Evolutionary conservation across 2,113 vertebrate species (phyloP), one percentile per base, ranked within the genome.

Genomic region (Megaleporinus macrocephalus): DNA sequence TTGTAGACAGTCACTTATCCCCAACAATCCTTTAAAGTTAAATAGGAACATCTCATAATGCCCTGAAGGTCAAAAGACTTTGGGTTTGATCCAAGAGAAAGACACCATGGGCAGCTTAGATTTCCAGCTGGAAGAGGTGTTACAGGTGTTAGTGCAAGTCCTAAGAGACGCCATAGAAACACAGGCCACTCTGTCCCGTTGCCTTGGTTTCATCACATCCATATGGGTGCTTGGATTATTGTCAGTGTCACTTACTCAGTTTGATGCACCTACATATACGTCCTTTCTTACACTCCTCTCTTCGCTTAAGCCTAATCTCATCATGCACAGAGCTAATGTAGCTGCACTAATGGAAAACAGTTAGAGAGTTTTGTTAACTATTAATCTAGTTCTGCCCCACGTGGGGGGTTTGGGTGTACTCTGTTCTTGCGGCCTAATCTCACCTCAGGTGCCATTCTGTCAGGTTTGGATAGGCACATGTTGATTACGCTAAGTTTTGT

Each of bases 131-230:
- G 29, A 47, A 47, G 15, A 76, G 29, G 49, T 57, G n/a, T 79
- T 68, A 51, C 73, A 70, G 44, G 73, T 73, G n/a, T 16, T 65
- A 81, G 75, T 80, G 2, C 84, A 88, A 81, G 89, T 41, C 85
- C 27, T 83, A 76, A 80, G 71, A 33, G 69, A 33, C 78, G 69
- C 80, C 79, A 83, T 85, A 69, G 22, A 85, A 83, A 87, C 81
- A 61, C 55, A 77, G 87, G 89, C 89, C 92, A 86, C 73, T 33
- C 78, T 89, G 90, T 86, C 83, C 89, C 0, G 92, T 93, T 90
- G 83, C 90, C 89, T 71, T 88, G 92, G 92, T 89, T 89, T 86
- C 87, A 83, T 59, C 84, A 83, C 89, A 88, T 92, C 91, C 89
- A 89, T 90, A 91, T 89, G 89, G 81, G 89, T 77, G 66, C 75